phyloP scores from a whole-genome alignment of 2,113 vertebrate species.

The Polypterus senegalus region DNA sequence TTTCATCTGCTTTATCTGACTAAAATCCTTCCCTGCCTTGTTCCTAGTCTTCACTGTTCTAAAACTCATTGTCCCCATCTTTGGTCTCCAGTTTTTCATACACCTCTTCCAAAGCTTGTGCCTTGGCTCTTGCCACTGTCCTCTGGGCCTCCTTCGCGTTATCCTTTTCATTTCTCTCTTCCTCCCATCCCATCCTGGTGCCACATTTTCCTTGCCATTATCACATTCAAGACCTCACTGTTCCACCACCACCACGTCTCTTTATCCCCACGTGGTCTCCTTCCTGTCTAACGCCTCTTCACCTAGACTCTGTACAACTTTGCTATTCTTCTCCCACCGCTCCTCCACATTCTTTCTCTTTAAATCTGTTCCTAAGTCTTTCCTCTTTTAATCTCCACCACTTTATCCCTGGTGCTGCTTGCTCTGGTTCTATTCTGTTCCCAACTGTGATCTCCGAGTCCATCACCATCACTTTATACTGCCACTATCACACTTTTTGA shows the following conservation, averaged over 20 bases:
- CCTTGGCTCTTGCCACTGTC: background rate
- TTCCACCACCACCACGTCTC: background rate
- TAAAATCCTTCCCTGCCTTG: too few species aligned
- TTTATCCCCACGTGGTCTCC: background rate
- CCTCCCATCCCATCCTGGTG: background rate
- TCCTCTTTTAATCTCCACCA: too few species aligned
- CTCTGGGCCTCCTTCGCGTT: background rate
- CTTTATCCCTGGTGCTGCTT: too few species aligned
- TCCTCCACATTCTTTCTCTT: background rate
- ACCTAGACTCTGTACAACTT: background rate
- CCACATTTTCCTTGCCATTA: background rate
- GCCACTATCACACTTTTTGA: background rate
- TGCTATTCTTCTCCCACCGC: background rate
- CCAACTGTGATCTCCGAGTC: background rate
- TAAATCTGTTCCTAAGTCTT: too few species aligned
- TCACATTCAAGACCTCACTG: background rate
- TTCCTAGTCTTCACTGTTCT: too few species aligned
- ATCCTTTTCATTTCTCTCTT: background rate
- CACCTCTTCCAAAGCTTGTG: too few species aligned
- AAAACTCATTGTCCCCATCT: too few species aligned
- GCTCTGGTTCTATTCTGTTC: background rate
- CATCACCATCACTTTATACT: background rate
- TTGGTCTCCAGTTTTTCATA: too few species aligned
- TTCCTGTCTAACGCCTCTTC: background rate
- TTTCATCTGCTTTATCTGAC: too few species aligned